Base-by-base conservation (phyloP, 2,113 vertebrate species). In the Poeciliopsis retropinna region DNA sequence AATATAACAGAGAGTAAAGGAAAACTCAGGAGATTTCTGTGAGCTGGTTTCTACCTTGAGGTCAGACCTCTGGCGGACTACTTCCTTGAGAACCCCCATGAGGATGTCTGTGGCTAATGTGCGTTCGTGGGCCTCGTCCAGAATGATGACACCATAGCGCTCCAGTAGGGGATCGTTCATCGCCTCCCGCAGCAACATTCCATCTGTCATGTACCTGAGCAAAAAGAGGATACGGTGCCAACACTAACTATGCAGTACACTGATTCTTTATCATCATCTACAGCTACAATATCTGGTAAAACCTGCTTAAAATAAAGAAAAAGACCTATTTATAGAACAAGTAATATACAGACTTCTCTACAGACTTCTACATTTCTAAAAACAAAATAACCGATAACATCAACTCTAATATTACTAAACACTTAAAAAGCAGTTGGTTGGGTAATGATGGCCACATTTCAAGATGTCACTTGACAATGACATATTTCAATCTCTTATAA, bases 131-230 rank as follows among this genome's bases (percentile, higher is more conserved):
- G 97, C 97, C 89, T 99, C 97, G 61, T 99, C 97, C 93, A 99
- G 95, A 87, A 99, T 98, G 88, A 99, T 97, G 72, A 99, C 97
- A 60, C 97, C 97, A 0, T 98, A 99, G 64, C 97, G 96, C 76
- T 99, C 97, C 73, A 99, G 93, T 69, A 99, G 93, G n/a, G 97
- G 97, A 87, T 99, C 97, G 3, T 98, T 98, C 97, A 99, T 98
- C 17, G 97, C 97, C 88, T 99, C 97, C 61, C 97, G 96, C 77
- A 99, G 96, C 84, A 99, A 85, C 98, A 98, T 99, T 75, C 98
- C 98, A 77, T 99, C 97, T 78, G 97, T 98, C 97, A 98, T 98
- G 78, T 99, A 99, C 83, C 97, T 98, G 70, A 7, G 64, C 7
- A 47, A 79, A 65, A 15, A 76, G 31, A 22, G n/a, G 29, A 83